Evolutionary conservation across 2,797 vertebrate genomes (phyloP).

Genomic region (Alexandromys oeconomus): DNA sequence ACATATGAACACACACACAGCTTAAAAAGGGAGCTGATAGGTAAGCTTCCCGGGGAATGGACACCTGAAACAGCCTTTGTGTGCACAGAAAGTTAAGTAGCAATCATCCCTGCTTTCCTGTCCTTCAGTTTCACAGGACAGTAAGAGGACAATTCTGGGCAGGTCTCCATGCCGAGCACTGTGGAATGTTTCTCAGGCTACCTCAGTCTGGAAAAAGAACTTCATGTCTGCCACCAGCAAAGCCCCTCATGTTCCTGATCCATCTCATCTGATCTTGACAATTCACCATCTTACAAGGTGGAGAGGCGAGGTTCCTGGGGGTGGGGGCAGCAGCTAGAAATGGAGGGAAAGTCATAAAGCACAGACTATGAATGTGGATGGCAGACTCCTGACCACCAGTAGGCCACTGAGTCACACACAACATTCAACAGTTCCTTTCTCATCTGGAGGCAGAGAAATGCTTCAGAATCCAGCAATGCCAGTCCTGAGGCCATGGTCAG

Average conservation of each 20-base stretch:
- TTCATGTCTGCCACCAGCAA: fast-evolving
- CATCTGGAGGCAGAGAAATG: not conserved
- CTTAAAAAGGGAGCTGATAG: not conserved
- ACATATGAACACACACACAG: no score
- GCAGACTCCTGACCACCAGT: fast-evolving
- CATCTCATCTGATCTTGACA: fast-evolving
- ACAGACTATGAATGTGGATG: not conserved
- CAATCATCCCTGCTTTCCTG: not conserved
- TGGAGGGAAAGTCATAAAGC: fast-evolving
- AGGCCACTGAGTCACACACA: not conserved
- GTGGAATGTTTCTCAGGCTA: fast-evolving
- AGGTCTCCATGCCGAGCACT: fast-evolving
- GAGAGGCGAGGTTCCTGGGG: fast-evolving
- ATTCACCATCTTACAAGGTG: fast-evolving
- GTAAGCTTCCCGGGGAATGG: not conserved
- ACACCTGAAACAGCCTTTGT: fast-evolving
- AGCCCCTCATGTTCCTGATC: fast-evolving
- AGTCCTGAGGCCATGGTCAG: fast-evolving
- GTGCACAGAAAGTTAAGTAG: fast-evolving
- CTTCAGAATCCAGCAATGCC: not conserved
- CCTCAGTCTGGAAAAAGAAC: not conserved
- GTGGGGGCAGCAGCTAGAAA: not conserved
- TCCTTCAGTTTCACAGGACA: not conserved
- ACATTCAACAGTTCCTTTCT: fast-evolving
- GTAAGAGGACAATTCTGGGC: fast-evolving